Percentiles rank a stretch among this genome's conserved stretches.
Evolutionary conservation across 1,140 invertebrate genomes (phyloP).

Genomic region (Brachionus paranguensis): DNA sequence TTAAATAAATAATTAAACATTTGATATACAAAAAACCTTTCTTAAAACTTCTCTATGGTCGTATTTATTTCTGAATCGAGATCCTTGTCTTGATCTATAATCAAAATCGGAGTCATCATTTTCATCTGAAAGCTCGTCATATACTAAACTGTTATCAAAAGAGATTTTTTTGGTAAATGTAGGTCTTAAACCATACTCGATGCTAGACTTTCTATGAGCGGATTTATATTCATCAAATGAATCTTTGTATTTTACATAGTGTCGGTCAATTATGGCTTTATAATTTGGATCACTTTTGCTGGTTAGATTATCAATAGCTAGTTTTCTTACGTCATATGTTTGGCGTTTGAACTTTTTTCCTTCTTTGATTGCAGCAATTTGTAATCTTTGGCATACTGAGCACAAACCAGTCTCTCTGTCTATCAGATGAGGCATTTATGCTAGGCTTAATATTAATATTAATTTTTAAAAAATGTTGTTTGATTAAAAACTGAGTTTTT

Average conservation of each 20-base stretch:
- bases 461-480: background rate
- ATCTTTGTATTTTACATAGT: conserved; percentile 36
- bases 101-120: background rate
- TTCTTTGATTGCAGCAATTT: conserved; percentile 35
- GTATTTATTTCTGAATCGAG: background rate
- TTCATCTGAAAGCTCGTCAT: background rate
- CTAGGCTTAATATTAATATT: background rate
- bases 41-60: background rate
- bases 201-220: background rate
- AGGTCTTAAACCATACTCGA: background rate
- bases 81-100: background rate
- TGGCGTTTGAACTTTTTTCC: conserved; percentile 37
- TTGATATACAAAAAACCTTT: background rate
- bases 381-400: background rate
- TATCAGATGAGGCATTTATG: conserved; percentile 30
- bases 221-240: background rate
- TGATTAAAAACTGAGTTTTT: background rate
- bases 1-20: too few species aligned
- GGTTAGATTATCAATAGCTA: conserved; percentile 28
- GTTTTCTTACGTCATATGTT: conserved; percentile 30
- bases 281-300: conserved; percentile 29
- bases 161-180: background rate
- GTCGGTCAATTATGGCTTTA: background rate
- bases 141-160: background rate
- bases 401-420: conserved; percentile 38